A percentile compares a stretch with the other conserved stretches of the same genome.
These are phyloP conservation scores for Haliclystus octoradiatus DNA, from an alignment of 30 jellyfish, hydroid and myxozoan species.

Conservation along the genomic window DNA sequence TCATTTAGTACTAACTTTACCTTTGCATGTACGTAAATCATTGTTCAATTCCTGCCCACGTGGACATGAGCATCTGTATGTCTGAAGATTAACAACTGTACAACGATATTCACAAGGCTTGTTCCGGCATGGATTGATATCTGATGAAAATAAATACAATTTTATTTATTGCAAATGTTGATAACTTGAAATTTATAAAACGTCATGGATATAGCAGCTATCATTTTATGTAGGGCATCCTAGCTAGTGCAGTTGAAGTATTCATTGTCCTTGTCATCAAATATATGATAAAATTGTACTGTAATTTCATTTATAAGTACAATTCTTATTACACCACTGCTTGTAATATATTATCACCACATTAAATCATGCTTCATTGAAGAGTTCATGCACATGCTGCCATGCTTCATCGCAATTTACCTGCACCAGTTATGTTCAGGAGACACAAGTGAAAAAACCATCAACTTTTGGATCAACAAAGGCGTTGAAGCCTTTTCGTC, in stretches of 20 bases:
- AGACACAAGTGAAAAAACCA: no score
- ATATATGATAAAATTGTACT: no score
- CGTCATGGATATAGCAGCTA: no score
- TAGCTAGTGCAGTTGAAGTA: not conserved
- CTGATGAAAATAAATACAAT: not conserved
- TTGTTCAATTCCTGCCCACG: slow-evolving; percentile 6
- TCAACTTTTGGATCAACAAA: no score
- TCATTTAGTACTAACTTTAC: slow-evolving; percentile 6
- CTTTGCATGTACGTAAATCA: slow-evolving; percentile 14
- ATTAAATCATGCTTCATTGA: no score
- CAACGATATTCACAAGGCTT: slow-evolving; percentile 19
- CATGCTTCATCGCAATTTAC: no score
- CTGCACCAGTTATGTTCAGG: no score
- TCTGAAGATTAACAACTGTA: not conserved
- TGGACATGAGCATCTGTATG: slow-evolving; percentile 25
- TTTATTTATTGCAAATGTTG: not conserved
- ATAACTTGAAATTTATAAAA: not conserved
- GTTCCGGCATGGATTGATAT: slow-evolving; percentile 4
- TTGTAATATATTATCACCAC: no score
- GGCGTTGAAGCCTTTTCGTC: no score
- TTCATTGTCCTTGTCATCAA: not conserved
- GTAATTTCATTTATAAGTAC: no score
- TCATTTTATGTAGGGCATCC: slow-evolving; percentile 2
- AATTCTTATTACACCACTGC: no score
- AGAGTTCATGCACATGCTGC: no score